These are phyloP conservation scores for Malachius bipustulatus DNA, from an alignment of 2,888 invertebrate genomes.

Conservation along the genomic window DNA sequence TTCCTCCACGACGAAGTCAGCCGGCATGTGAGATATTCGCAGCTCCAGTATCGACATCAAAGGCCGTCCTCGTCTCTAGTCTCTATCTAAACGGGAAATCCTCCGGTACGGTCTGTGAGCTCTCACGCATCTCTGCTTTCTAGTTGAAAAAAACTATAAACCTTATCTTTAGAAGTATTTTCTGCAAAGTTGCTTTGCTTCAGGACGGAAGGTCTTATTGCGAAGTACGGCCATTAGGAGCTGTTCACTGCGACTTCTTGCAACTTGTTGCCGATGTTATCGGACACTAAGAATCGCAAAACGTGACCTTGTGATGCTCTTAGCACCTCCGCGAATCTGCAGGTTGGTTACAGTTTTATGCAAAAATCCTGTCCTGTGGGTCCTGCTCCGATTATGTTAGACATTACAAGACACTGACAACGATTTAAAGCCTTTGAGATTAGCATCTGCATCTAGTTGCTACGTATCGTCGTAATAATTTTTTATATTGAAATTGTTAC, in stretches of 20 bases:
- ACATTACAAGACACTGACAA: no score
- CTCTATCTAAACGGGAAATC: slow-evolving; percentile 22
- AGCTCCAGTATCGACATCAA: slow-evolving; percentile 1
- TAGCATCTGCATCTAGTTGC: no score
- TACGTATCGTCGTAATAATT: no score
- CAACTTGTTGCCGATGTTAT: slow-evolving; percentile 37
- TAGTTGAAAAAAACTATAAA: slow-evolving; percentile 22
- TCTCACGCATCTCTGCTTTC: slow-evolving; percentile 26
- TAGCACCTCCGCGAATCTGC: slow-evolving; percentile 32
- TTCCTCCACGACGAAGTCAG: no score
- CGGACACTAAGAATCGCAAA: slow-evolving; percentile 31
- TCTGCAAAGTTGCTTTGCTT: slow-evolving; percentile 28
- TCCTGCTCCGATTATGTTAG: no score
- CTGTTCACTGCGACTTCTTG: slow-evolving; percentile 32
- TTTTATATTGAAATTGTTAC: no score
- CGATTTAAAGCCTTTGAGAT: no score
- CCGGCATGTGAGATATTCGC: not conserved
- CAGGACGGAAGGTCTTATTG: slow-evolving; percentile 28
- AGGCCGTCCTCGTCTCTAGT: slow-evolving; percentile 6
- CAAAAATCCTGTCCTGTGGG: no score
- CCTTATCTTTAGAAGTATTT: slow-evolving; percentile 31
- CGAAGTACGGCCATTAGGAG: slow-evolving; percentile 34
- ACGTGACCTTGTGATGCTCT: slow-evolving; percentile 36
- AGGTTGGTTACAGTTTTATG: slow-evolving; percentile 17
- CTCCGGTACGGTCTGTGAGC: slow-evolving; percentile 6